A percentile compares a stretch with the other conserved stretches of the same genome.
Evolutionary conservation across 35 echinoderm and acorn worm species (phyloP).

Genomic region (Lytechinus pictus): DNA sequence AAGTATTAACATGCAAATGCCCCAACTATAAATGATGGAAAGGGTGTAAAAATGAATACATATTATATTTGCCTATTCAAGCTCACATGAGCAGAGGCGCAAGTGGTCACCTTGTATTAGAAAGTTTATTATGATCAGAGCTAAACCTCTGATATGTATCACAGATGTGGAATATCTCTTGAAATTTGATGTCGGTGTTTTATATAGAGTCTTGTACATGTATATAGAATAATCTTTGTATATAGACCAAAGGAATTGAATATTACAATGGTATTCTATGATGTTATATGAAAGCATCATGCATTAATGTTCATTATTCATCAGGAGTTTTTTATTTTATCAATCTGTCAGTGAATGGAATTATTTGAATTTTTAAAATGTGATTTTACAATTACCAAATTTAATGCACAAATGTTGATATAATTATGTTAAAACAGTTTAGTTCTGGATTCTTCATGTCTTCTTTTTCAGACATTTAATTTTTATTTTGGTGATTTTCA

Average conservation of each 20-base stretch:
- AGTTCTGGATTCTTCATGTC: neutral
- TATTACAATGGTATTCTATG: neutral
- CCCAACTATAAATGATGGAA: neutral
- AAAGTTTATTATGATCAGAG: neutral
- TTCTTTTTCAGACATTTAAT: neutral
- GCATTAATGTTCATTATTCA: too few relatives aligned
- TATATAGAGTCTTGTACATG: neutral
- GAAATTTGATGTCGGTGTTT: neutral
- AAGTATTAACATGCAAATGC: neutral
- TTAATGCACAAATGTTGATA: neutral
- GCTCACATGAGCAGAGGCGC: neutral
- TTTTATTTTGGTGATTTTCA: neutral
- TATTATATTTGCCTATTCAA: neutral
- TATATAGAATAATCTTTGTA: neutral
- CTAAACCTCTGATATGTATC: neutral
- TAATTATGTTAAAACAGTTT: neutral
- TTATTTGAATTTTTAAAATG: neutral
- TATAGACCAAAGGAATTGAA: conserved; percentile 5
- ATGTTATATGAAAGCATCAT: too few relatives aligned
- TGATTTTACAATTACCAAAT: neutral
- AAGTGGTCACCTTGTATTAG: neutral
- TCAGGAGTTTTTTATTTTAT: neutral
- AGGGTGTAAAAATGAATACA: neutral
- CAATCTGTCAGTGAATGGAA: neutral
- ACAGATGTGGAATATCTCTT: neutral